Evolutionary conservation across 2,113 vertebrate genomes (phyloP), one percentile per base, ranked within the genome.

Genomic region (Terrapene triunguis): DNA sequence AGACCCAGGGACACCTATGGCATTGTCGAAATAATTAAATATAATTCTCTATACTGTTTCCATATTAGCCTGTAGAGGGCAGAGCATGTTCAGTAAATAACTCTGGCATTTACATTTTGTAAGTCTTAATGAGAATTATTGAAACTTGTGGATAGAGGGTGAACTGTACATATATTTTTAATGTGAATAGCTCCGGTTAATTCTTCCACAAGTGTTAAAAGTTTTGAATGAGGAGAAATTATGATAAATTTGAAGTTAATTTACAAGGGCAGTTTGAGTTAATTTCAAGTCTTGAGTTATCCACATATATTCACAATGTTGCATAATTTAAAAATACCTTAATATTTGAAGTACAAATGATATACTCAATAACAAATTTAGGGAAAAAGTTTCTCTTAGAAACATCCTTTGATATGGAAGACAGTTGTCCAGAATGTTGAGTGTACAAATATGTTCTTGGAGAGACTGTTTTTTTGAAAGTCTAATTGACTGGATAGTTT

Each of bases 41-140:
- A 44, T 24, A 25, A 9, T 82, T 80, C 76, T 93, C 88, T 95
- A 51, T 53, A 92, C 89, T 82, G 29, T 87, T 96, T 92, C 65
- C 79, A 13, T 21, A 0, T 19, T 2, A 5, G 32, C 97, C 98
- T 98, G 96, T 97, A 98, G 98, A 98, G 98, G 98, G 98, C 98
- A 97, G 92, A 90, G 51, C 2, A 8, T 1, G 95, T 13, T 95
- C 94, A 82, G 86, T 57, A 90, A 98, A 97, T 85, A 35, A 0
- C 48, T 59, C 48, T 59, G 80, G 81, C 80, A 4, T 42, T 92
- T 10, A 80, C 25, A n/a, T 2, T 12, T 2, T 12, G 1, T 57
- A 0, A 25, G 78, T 74, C 48, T 1, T 47, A 0, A 4, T 78
- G 1, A 3, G 47, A n/a, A 8, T 42, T 53, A 7, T 2, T 2